These are phyloP conservation scores for Scortum barcoo DNA, from an alignment of 2,113 vertebrate genomes.

Conservation along the genomic window DNA sequence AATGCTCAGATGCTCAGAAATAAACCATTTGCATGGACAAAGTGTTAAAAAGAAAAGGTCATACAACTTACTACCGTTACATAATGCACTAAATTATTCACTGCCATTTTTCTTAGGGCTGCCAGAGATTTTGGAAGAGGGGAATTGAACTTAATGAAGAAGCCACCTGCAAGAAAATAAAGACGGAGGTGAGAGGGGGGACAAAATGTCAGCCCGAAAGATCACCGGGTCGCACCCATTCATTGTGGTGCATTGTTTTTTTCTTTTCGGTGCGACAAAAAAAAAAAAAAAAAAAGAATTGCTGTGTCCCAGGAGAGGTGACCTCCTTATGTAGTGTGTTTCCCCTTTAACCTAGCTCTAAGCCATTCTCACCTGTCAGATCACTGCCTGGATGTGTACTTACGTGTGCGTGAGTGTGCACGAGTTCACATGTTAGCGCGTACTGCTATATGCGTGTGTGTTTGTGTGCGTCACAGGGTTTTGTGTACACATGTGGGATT, in stretches of 20 bases:
- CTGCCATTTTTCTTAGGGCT: conserved; percentile 14
- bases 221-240: conserved; percentile 22
- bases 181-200: not conserved
- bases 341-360: conserved; percentile 77
- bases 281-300: conserved; percentile 52
- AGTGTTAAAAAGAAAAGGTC: conserved; percentile 31
- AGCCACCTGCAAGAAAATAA: not conserved
- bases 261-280: conserved; percentile 25
- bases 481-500: conserved; percentile 4
- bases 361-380: conserved; percentile 80
- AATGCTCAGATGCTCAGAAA: conserved; percentile 9
- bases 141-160: conserved; percentile 21
- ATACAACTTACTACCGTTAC: conserved; percentile 14
- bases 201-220: not conserved
- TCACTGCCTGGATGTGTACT: conserved; percentile 48
- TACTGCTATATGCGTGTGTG: not conserved
- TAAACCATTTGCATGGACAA: conserved; percentile 16
- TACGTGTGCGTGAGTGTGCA: conserved; percentile 8
- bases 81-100: conserved; percentile 26
- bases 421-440: not conserved
- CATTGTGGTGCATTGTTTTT: conserved; percentile 16
- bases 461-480: not conserved
- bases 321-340: conserved; percentile 77
- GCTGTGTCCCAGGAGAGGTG: conserved; percentile 72
- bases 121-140: conserved; percentile 6